These are phyloP conservation scores for Conistra vaccinii DNA, from an alignment of 2,888 invertebrate genomes.

Conservation along the genomic window DNA sequence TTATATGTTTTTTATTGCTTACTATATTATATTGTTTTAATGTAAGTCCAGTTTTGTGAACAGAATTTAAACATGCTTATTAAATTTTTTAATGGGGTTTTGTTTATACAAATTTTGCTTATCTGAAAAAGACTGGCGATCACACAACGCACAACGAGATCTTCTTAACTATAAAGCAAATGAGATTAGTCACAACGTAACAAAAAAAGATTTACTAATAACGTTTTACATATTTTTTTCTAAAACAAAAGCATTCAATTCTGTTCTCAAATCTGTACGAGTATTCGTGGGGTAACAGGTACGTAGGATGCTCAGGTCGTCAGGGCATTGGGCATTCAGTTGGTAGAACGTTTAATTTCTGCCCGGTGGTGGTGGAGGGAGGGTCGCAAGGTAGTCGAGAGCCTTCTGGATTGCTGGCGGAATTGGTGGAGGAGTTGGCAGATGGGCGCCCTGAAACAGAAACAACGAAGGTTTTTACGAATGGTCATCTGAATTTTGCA, in stretches of 20 bases:
- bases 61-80: slow-evolving; percentile 66
- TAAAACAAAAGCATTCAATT: slow-evolving; percentile 42
- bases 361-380: slow-evolving; percentile 89
- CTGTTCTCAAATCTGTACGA: slow-evolving; percentile 78
- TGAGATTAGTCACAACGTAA: slow-evolving; percentile 18
- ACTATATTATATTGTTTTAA: slow-evolving; percentile 66
- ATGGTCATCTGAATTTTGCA: neutral
- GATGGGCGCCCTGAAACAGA: slow-evolving; percentile 92
- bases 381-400: slow-evolving; percentile 92
- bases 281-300: slow-evolving; percentile 72
- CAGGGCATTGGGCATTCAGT: slow-evolving; percentile 51
- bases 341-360: slow-evolving; percentile 70
- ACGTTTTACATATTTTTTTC: neutral
- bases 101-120: slow-evolving; percentile 30
- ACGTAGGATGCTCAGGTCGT: slow-evolving; percentile 64
- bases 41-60: slow-evolving; percentile 76
- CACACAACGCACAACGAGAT: slow-evolving; percentile 51
- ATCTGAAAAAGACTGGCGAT: slow-evolving; percentile 57
- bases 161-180: slow-evolving; percentile 54
- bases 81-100: slow-evolving; percentile 33
- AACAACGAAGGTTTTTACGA: neutral
- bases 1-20: slow-evolving; percentile 84
- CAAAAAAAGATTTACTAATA: slow-evolving; percentile 4
- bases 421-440: slow-evolving; percentile 94
- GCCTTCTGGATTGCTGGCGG: slow-evolving; percentile 94